Evolutionary conservation across 2,888 invertebrate genomes (phyloP).

Genomic region (Gisinianus flammeolus): DNA sequence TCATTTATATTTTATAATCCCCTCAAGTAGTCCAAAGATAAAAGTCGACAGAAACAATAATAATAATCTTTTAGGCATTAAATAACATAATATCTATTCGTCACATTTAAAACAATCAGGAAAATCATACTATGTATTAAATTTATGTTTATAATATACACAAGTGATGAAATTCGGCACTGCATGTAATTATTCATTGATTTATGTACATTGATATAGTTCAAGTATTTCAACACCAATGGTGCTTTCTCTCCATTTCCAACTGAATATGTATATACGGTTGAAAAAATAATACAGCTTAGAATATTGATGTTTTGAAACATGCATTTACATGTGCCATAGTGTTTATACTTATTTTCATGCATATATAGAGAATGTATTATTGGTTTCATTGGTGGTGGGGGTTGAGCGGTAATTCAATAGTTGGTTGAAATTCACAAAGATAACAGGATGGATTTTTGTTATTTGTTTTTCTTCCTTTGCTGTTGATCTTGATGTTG

Average conservation of each 20-base stretch:
- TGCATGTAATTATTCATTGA: neutral
- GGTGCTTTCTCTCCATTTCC: neutral
- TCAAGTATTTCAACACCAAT: neutral
- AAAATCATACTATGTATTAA: too few species aligned
- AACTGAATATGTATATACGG: neutral
- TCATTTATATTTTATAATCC: neutral
- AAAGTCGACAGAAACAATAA: neutral
- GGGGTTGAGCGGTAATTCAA: neutral
- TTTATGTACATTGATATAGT: neutral
- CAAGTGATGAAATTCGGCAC: too few species aligned
- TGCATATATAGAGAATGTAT: neutral
- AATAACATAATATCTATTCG: too few species aligned
- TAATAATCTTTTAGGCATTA: neutral
- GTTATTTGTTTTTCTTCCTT: neutral
- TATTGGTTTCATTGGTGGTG: neutral
- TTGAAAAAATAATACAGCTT: neutral
- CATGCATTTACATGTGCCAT: neutral
- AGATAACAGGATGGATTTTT: neutral
- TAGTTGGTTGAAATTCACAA: neutral
- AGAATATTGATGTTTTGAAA: neutral
- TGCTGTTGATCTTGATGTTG: constrained; percentile 1
- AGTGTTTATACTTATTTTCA: neutral
- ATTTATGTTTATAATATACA: too few species aligned
- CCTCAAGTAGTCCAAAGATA: neutral
- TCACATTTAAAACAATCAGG: too few species aligned